These are phyloP conservation scores for Tautogolabrus adspersus DNA, from an alignment of 2,113 vertebrate genomes.

Conservation along the genomic window DNA sequence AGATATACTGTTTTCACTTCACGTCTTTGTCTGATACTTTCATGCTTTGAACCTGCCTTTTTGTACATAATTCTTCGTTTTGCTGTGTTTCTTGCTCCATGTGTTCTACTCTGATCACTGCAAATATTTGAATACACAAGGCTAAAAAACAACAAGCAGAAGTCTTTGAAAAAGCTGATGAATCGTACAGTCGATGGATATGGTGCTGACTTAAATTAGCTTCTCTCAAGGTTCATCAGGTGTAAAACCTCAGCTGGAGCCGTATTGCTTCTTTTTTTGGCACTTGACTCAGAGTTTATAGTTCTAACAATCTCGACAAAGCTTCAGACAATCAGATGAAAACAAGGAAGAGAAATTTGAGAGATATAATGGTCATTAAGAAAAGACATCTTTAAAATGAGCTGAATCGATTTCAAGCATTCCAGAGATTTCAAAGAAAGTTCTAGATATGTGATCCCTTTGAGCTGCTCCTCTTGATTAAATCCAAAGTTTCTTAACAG, in stretches of 20 bases:
- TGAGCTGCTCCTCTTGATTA: constrained; percentile 48
- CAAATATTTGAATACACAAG: constrained; percentile 47
- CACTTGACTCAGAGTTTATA: constrained; percentile 60
- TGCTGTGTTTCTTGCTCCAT: constrained; percentile 41
- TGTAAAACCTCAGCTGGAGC: constrained; percentile 26
- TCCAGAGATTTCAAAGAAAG: constrained; percentile 51
- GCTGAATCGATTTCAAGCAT: constrained; percentile 56
- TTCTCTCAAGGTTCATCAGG: constrained; percentile 26
- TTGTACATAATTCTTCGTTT: constrained; percentile 77
- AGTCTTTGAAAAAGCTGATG: constrained; percentile 30
- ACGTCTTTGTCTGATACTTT: constrained; percentile 53
- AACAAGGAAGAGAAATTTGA: constrained; percentile 11
- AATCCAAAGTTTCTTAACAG: constrained; percentile 56
- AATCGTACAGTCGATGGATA: constrained; percentile 2
- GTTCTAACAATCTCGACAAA: constrained; percentile 54
- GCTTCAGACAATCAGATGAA: constrained; percentile 80
- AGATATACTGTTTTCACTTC: constrained; percentile 53
- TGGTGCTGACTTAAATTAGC: constrained; percentile 47
- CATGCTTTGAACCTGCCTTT: constrained; percentile 71
- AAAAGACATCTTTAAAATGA: constrained; percentile 29
- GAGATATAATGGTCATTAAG: constrained; percentile 3
- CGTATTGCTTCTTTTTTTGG: constrained; percentile 29
- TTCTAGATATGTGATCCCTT: constrained; percentile 9
- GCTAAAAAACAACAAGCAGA: constrained; percentile 18
- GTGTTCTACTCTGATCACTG: constrained; percentile 34